These are phyloP conservation scores for Drosophila kanapiae DNA, from an alignment of 1,140 invertebrate species.

Conservation along the genomic window DNA sequence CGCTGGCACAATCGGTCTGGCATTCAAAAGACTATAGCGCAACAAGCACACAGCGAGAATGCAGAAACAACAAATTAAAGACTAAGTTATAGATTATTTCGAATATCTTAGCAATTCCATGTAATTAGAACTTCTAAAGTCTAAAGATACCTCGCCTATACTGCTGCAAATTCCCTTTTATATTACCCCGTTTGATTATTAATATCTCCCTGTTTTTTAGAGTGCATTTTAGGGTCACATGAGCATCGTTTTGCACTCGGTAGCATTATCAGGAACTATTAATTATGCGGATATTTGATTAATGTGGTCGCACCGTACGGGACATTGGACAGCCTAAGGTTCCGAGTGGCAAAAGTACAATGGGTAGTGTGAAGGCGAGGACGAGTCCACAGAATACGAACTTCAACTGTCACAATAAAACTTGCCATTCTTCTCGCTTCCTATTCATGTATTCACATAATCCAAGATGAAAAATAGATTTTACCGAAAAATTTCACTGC, in stretches of 20 bases:
- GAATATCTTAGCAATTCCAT: too few species aligned
- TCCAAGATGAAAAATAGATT: slow-evolving; percentile 83
- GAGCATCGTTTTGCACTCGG: slow-evolving; percentile 23
- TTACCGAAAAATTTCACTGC: slow-evolving; percentile 75
- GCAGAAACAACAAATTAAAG: too few species aligned
- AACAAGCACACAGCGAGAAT: slow-evolving; percentile 42
- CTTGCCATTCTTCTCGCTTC: slow-evolving; percentile 60
- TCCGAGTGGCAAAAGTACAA: neutral
- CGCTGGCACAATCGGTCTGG: slow-evolving; percentile 27
- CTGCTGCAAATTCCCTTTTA: too few species aligned
- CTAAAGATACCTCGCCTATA: too few species aligned
- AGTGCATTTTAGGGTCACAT: slow-evolving; percentile 30
- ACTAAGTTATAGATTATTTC: too few species aligned
- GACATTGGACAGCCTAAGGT: slow-evolving; percentile 19
- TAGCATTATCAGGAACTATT: slow-evolving; percentile 42
- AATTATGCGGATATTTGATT: slow-evolving; percentile 77
- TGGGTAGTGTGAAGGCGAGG: slow-evolving; percentile 12
- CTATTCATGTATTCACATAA: slow-evolving; percentile 81
- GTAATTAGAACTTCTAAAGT: too few species aligned
- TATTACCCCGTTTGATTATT: neutral
- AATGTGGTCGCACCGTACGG: slow-evolving; percentile 39
- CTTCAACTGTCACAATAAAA: slow-evolving; percentile 80
- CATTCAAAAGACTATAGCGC: slow-evolving; percentile 47
- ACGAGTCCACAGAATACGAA: slow-evolving; percentile 42
- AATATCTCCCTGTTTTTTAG: neutral